These are phyloP conservation scores for Drosophila tropicalis DNA, from an alignment of 1,140 invertebrate species.

Conservation along the genomic window DNA sequence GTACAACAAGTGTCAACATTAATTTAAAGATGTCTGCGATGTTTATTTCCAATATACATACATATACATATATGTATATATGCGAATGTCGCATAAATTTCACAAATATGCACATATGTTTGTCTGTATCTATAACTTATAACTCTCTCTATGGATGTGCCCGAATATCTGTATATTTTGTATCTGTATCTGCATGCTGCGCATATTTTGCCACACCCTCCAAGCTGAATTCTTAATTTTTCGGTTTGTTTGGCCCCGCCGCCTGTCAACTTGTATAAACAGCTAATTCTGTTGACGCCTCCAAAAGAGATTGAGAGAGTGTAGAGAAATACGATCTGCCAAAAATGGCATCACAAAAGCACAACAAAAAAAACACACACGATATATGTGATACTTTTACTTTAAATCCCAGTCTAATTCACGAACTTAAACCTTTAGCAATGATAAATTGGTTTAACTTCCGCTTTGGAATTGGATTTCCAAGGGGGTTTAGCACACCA, in stretches of 20 bases:
- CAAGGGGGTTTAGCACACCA: no score
- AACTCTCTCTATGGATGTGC: slow-evolving; percentile 25
- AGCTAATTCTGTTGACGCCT: slow-evolving; percentile 70
- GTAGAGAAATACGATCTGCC: slow-evolving; percentile 31
- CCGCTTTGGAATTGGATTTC: background rate
- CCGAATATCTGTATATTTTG: slow-evolving; percentile 37
- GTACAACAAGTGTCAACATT: slow-evolving; percentile 72
- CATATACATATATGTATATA: background rate
- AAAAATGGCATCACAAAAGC: slow-evolving; percentile 49
- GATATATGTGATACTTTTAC: slow-evolving; percentile 21
- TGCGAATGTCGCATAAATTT: slow-evolving; percentile 69
- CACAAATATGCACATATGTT: slow-evolving; percentile 54
- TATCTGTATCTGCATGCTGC: slow-evolving; percentile 53
- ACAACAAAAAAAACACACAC: no score
- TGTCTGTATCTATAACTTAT: slow-evolving; percentile 52
- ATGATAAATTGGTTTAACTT: background rate
- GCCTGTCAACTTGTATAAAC: slow-evolving; percentile 71
- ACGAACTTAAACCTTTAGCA: background rate
- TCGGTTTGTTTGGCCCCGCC: slow-evolving; percentile 45
- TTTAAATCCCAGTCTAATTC: no score
- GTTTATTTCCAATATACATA: slow-evolving; percentile 59
- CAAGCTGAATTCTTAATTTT: slow-evolving; percentile 45
- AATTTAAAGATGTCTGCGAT: slow-evolving; percentile 68
- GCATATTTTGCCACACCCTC: slow-evolving; percentile 68
- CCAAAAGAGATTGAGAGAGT: slow-evolving; percentile 19